These are phyloP conservation scores for Peromyscus attwateri DNA, from an alignment of 2,797 vertebrate species.

Conservation along the genomic window DNA sequence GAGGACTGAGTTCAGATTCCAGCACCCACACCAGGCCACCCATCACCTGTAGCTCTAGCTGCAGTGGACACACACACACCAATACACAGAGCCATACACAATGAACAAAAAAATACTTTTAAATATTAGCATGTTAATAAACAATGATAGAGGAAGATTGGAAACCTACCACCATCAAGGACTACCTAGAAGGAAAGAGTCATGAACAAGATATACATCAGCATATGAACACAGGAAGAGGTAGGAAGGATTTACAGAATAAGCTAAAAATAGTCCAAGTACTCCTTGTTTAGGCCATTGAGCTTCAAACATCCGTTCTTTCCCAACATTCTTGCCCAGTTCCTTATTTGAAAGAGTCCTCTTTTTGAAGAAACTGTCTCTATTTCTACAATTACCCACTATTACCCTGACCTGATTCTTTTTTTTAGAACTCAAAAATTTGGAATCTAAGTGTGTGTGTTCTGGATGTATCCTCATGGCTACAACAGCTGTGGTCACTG, in stretches of 20 bases:
- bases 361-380: not conserved
- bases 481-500: not conserved
- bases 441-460: no score
- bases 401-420: not conserved
- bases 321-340: not conserved
- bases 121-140: not conserved
- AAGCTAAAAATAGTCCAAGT: not conserved
- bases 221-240: no score
- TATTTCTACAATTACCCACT: not conserved
- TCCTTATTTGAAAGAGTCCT: not conserved
- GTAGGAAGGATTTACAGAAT: not conserved
- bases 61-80: not conserved
- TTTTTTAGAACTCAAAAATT: not conserved
- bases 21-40: no score
- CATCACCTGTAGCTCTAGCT: not conserved
- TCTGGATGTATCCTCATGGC: rapidly evolving
- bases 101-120: not conserved
- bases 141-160: not conserved
- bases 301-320: no score
- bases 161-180: not conserved
- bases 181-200: not conserved
- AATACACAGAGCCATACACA: not conserved
- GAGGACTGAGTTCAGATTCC: not conserved
- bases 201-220: not conserved
- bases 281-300: no score